Evolutionary conservation across 2,113 vertebrate species (phyloP).

Genomic region (Antechinus flavipes): DNA sequence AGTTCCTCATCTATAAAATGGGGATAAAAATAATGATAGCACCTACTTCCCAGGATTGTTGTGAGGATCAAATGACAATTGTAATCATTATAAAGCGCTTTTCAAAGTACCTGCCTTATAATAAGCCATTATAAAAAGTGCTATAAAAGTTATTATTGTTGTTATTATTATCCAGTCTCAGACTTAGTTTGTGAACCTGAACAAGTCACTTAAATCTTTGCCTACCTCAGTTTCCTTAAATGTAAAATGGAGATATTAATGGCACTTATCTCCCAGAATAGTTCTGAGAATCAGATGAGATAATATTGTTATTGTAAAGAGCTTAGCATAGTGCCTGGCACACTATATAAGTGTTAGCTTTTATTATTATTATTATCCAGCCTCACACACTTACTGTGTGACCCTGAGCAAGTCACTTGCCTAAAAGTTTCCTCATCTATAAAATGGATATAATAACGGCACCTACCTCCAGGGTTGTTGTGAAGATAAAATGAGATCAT

Average conservation of each 20-base stretch:
- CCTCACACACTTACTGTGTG: background rate
- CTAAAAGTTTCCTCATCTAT: too few species aligned
- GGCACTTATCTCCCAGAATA: background rate
- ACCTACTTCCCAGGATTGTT: background rate
- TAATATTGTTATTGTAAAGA: background rate
- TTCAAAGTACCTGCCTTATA: too few species aligned
- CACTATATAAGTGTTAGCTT: background rate
- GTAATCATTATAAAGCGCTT: background rate
- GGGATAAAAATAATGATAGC: too few species aligned
- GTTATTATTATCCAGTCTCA: too few species aligned
- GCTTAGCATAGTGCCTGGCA: background rate
- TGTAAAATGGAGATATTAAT: background rate
- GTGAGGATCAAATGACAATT: background rate
- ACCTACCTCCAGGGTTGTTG: background rate
- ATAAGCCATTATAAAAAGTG: too few species aligned
- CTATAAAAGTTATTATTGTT: too few species aligned
- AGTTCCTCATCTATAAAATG: constrained; percentile 22
- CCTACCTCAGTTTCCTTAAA: too few species aligned
- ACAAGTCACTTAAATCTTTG: too few species aligned
- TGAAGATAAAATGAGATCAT: background rate
- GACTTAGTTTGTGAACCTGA: too few species aligned
- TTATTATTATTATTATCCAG: background rate
- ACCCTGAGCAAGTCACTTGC: constrained; percentile 12
- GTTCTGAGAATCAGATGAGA: background rate
- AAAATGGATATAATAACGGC: background rate